Percentiles rank a stretch among this genome's conserved stretches.
These are phyloP conservation scores for Neomorphus geoffroyi DNA, from an alignment of 2,797 vertebrate genomes.

Conservation along the genomic window DNA sequence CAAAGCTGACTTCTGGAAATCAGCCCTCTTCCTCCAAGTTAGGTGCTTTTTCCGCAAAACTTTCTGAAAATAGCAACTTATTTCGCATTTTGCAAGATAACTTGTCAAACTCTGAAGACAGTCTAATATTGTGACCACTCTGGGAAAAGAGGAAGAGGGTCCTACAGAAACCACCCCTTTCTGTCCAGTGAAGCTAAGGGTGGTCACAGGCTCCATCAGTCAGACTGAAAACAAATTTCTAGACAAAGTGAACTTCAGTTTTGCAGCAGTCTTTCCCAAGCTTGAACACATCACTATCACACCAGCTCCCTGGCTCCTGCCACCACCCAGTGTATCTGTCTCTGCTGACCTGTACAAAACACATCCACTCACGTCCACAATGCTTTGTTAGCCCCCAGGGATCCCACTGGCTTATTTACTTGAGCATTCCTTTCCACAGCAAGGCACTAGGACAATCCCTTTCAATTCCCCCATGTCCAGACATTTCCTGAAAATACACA, in stretches of 20 bases:
- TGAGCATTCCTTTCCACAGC: not conserved
- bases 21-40: not conserved
- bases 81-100: not conserved
- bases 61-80: not conserved
- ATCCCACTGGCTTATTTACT: not conserved
- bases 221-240: not conserved
- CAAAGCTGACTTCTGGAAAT: not conserved
- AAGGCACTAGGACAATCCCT: fast-evolving
- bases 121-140: not conserved
- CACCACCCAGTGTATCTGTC: not conserved
- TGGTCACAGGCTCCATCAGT: fast-evolving
- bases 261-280: not conserved
- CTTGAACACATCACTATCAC: fast-evolving
- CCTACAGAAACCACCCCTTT: fast-evolving
- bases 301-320: not conserved
- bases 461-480: not conserved
- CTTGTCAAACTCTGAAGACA: not conserved
- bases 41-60: not conserved
- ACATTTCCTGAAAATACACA: not conserved
- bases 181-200: not conserved
- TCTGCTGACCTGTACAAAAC: not conserved
- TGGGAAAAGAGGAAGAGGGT: not conserved
- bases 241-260: not conserved
- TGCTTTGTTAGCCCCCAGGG: not conserved
- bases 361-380: not conserved